A percentile compares a stretch with the other conserved stretches of the same genome.
Evolutionary conservation across 2,113 vertebrate genomes (phyloP).

Genomic region (Gymnarchus niloticus): DNA sequence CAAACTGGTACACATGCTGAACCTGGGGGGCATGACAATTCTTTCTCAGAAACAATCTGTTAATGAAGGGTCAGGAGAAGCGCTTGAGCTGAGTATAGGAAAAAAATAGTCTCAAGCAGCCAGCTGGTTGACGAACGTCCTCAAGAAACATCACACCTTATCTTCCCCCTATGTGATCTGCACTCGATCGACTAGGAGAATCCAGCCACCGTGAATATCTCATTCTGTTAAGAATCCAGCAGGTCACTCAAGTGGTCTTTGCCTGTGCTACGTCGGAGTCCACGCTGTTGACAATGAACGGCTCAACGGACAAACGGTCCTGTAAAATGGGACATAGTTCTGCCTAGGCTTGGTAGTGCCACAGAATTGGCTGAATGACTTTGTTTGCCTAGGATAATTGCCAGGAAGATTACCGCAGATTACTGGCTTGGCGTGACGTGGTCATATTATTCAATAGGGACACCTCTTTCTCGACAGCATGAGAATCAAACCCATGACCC

Average conservation of each 20-base stretch:
- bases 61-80: not conserved
- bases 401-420: not conserved
- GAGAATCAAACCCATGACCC: conserved; percentile 19
- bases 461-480: not conserved
- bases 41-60: not conserved
- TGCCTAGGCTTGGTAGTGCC: too few species aligned
- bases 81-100: not conserved
- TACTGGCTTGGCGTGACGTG: not conserved
- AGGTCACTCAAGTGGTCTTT: not conserved
- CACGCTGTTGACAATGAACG: not conserved
- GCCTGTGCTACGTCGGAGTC: not conserved
- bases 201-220: not conserved
- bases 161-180: too few species aligned
- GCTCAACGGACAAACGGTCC: not conserved
- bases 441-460: not conserved
- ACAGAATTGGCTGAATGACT: not conserved
- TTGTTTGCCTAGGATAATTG: not conserved
- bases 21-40: not conserved
- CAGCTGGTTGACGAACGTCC: too few species aligned
- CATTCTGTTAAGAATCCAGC: not conserved
- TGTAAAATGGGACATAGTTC: not conserved
- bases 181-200: not conserved
- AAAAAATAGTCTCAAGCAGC: too few species aligned
- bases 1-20: too few species aligned
- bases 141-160: too few species aligned